Evolutionary conservation across 2,797 vertebrate genomes (phyloP), one percentile per base, ranked within the genome.

Genomic region (Triplophysa bombifrons): DNA sequence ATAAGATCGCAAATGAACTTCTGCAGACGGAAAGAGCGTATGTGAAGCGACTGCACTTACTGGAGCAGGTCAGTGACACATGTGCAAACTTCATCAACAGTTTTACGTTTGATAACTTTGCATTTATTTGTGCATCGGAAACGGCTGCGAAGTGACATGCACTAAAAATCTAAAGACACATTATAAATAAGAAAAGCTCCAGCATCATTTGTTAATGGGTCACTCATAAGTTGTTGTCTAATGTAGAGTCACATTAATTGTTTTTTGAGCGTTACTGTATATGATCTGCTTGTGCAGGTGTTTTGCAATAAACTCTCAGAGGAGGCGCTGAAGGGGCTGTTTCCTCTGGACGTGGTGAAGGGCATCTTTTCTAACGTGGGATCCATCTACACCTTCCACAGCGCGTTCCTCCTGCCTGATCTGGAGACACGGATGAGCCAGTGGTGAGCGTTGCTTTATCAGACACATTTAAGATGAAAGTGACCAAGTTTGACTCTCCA

Each of bases 291-390:
- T 75, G 81, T 76, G 25, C 88, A 97, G 96, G 89, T 96, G 44
- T 98, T 98, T 86, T 95, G 92, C 78, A 83, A 76, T 4, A 94
- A 93, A 65, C 87, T 97, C 46, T 91, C 94, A 27, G 93, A 90
- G 80, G 95, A 95, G 77, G 96, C 96, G 2, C 88, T 67, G 16
- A 88, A 85, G 48, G 96, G 95, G 82, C 90, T 88, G 0, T 95
- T 97, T 84, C 94, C 96, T 0, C 89, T 93, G 7, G 96, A 96
- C 0, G 92, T 95, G 80, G 92, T 98, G 20, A 94, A 88, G 85
- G 94, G 92, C 75, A 95, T 97, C 84, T 98, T 98, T 89, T 96
- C 96, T 85, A 98, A 97, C 87, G 93, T 95, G 85, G 95, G 96
- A 58, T 97, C 95, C 50, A 96, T 98, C 88, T 93, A 96, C 89